Evolutionary conservation across 2,797 vertebrate species (phyloP).

Genomic region (Odontamblyopus lacepedii): DNA sequence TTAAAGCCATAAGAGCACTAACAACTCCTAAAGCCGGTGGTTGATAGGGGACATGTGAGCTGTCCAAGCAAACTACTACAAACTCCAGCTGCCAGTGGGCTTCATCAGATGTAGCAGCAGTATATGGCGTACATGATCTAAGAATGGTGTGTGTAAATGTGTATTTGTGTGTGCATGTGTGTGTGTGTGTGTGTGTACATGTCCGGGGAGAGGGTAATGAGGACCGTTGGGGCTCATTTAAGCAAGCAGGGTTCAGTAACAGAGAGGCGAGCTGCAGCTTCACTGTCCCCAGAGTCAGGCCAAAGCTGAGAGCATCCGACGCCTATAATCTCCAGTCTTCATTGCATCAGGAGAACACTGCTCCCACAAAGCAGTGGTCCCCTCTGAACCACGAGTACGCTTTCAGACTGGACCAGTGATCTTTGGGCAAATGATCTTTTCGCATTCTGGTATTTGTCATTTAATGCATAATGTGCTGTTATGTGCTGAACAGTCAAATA

Average conservation of each 20-base stretch:
- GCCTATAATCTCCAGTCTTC: conserved; percentile 42
- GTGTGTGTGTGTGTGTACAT: conserved; percentile 35
- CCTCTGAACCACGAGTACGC: neutral
- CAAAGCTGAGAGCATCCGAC: conserved; percentile 37
- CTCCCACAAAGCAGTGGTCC: conserved; percentile 15
- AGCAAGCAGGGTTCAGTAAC: conserved; percentile 68
- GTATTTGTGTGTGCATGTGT: conserved; percentile 7
- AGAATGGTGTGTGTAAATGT: conserved; percentile 15
- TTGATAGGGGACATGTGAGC: conserved; percentile 41
- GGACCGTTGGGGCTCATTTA: conserved; percentile 78
- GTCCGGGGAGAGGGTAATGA: conserved; percentile 78
- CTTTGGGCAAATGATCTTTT: neutral
- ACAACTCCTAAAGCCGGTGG: conserved; percentile 49
- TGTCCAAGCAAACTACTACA: conserved; percentile 43
- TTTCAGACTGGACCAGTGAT: neutral
- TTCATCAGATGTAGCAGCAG: conserved; percentile 53
- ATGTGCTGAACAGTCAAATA: neutral
- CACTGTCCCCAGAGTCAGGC: conserved; percentile 28
- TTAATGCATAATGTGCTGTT: neutral
- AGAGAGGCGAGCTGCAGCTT: conserved; percentile 58
- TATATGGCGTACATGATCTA: conserved; percentile 7
- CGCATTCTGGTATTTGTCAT: neutral
- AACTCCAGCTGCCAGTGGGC: conserved; percentile 36
- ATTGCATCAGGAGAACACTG: conserved; percentile 28
- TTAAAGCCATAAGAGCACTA: conserved; percentile 55